A percentile compares a stretch with the other conserved stretches of the same genome.
Conservation (phyloP, 2,113 vertebrate genomes). For the Osmerus eperlanus region DNA sequence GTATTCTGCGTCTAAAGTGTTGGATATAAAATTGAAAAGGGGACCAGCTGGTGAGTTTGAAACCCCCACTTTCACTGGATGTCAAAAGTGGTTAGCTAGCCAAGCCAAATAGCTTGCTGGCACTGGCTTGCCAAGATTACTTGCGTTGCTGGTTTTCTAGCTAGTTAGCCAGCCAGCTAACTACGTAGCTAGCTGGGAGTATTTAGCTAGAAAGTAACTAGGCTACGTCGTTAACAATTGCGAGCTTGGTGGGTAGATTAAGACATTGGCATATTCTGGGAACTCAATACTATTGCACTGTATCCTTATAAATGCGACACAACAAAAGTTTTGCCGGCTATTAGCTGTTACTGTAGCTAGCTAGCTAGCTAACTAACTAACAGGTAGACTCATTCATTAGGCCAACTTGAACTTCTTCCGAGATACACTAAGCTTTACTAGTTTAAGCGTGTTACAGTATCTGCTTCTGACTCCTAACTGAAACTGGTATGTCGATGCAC, state of each 20-base stretch:
- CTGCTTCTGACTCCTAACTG: no score
- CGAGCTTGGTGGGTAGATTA: no score
- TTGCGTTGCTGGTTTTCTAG: background rate
- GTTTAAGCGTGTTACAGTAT: no score
- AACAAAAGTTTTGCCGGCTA: background rate
- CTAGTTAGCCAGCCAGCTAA: background rate
- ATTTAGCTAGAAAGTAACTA: background rate
- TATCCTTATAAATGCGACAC: no score
- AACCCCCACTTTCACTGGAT: background rate
- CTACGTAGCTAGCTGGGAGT: background rate
- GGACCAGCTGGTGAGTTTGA: conserved; percentile 65
- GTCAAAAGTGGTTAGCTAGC: background rate
- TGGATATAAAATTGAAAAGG: conserved; percentile 65
- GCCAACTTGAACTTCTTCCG: background rate
- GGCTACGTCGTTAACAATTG: no score
- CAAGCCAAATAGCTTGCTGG: background rate
- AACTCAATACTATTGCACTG: no score
- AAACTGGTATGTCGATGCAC: no score
- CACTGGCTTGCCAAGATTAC: background rate
- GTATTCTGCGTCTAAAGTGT: conserved; percentile 7
- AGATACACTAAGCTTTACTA: no score
- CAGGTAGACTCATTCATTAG: background rate
- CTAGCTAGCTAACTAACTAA: background rate
- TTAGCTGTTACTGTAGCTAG: background rate
- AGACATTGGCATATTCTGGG: no score